These are phyloP conservation scores for Prionailurus viverrinus DNA, from an alignment of 2,113 vertebrate species.

Conservation along the genomic window DNA sequence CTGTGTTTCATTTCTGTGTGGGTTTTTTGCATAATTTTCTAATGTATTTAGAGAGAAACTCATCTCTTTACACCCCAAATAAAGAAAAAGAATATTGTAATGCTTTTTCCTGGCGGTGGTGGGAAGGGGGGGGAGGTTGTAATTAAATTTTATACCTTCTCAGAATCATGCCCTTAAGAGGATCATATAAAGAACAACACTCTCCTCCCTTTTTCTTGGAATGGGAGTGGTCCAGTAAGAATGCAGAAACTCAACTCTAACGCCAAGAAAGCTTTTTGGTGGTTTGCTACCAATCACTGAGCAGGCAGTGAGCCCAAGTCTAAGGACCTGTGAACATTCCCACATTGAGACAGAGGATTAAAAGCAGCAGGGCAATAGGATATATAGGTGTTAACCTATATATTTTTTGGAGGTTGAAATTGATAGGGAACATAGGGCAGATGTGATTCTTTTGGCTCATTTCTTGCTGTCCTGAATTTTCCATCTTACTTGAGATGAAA, in stretches of 20 bases:
- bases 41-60: conserved; percentile 28
- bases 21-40: neutral
- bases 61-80: neutral
- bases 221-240: neutral
- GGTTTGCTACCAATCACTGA: neutral
- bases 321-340: neutral
- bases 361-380: neutral
- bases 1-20: neutral
- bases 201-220: neutral
- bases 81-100: conserved; percentile 11
- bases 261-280: neutral
- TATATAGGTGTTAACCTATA: neutral
- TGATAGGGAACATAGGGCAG: neutral
- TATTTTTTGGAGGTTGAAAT: neutral
- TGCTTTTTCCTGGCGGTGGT: neutral
- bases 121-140: neutral
- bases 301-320: neutral
- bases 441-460: neutral
- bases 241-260: neutral
- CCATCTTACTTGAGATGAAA: neutral
- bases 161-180: neutral
- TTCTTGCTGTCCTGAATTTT: conserved; percentile 27
- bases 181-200: neutral
- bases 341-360: neutral
- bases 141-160: neutral